Conservation (phyloP, 2,797 vertebrate species). For the Myripristis jacobus region DNA sequence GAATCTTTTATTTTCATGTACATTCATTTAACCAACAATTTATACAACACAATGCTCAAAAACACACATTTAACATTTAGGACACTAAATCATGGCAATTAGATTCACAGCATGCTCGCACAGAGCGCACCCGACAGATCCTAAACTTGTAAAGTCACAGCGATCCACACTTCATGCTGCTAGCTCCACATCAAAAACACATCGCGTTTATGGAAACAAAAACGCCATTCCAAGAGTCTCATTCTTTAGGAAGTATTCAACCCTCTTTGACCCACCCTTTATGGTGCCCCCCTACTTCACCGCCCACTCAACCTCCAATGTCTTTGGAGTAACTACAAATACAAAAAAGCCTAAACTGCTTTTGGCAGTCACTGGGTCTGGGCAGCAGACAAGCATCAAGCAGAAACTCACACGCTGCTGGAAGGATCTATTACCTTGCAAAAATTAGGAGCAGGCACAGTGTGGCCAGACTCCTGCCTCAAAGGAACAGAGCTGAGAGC, state of each 20-base stretch:
- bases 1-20: conserved; percentile 33
- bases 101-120: not conserved
- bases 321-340: conserved; percentile 70
- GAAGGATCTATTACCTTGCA: conserved; percentile 84
- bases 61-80: not conserved
- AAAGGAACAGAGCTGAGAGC: conserved; percentile 70
- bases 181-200: not conserved
- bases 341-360: conserved; percentile 76
- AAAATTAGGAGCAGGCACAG: conserved; percentile 74
- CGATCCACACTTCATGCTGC: not conserved
- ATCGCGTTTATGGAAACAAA: conserved; percentile 37
- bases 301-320: conserved; percentile 71
- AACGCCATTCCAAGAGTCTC: not conserved
- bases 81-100: not conserved
- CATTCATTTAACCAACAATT: not conserved
- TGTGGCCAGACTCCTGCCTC: conserved; percentile 72
- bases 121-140: too few relatives aligned
- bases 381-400: conserved; percentile 70
- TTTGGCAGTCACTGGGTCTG: conserved; percentile 73
- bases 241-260: conserved; percentile 59
- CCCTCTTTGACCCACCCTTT: conserved; percentile 58
- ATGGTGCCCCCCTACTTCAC: conserved; percentile 40
- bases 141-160: not conserved
- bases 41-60: not conserved
- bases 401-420: conserved; percentile 59